These are phyloP conservation scores for Drosophila incognita DNA, from an alignment of 2,888 invertebrate genomes.

Conservation along the genomic window DNA sequence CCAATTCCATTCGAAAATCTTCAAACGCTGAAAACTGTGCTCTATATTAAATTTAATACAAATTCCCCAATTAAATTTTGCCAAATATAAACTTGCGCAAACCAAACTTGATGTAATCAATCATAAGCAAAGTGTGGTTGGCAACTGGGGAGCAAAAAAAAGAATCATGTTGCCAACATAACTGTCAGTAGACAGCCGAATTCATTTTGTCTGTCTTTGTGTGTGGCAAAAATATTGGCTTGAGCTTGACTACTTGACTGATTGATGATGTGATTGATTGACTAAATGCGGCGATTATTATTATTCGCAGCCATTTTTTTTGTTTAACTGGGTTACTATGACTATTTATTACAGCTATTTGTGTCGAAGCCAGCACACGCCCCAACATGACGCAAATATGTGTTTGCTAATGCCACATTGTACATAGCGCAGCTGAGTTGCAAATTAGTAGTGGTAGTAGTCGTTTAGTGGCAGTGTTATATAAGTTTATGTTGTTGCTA, in stretches of 20 bases:
- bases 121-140: background rate
- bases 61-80: background rate
- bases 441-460: slow-evolving; percentile 40
- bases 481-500: background rate
- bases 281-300: slow-evolving; percentile 46
- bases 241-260: slow-evolving; percentile 41
- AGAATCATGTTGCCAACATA: background rate
- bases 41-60: background rate
- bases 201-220: slow-evolving; percentile 7
- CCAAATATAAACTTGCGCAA: background rate
- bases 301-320: slow-evolving; percentile 36
- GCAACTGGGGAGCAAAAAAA: background rate
- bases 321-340: slow-evolving; percentile 67
- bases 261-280: slow-evolving; percentile 64
- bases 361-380: slow-evolving; percentile 50
- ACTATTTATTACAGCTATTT: slow-evolving; percentile 74
- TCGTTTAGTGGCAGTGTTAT: slow-evolving; percentile 6
- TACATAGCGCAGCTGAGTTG: slow-evolving; percentile 22
- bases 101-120: background rate
- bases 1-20: background rate
- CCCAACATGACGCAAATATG: slow-evolving; percentile 33
- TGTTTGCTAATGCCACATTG: slow-evolving; percentile 37
- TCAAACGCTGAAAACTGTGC: background rate
- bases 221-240: slow-evolving; percentile 23
- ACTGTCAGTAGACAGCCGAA: background rate